Conservation (phyloP, 2,888 invertebrate species). For the Pyrrhia umbra region DNA sequence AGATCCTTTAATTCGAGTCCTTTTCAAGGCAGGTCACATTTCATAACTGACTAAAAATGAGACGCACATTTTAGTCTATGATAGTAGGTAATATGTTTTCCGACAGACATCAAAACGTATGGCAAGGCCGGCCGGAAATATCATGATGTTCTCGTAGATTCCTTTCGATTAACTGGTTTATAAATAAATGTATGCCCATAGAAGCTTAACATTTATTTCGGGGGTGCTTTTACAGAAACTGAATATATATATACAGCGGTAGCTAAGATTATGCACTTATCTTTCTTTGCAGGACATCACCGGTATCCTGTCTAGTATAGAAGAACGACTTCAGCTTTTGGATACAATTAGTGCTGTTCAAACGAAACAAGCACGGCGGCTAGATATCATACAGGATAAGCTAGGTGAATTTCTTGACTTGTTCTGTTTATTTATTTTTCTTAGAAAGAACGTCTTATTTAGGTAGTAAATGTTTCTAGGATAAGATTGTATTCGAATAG, state of each 20-base stretch:
- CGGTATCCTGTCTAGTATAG: constrained; percentile 80
- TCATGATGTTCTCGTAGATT: constrained; percentile 50
- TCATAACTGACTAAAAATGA: constrained; percentile 33
- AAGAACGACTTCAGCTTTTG: constrained; percentile 82
- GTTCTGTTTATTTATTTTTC: too few species aligned
- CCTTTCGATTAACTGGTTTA: constrained; percentile 51
- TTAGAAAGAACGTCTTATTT: too few species aligned
- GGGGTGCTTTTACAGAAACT: constrained; percentile 22
- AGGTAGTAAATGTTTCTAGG: too few species aligned
- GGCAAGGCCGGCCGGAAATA: constrained; percentile 49
- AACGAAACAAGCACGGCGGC: constrained; percentile 82
- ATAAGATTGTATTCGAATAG: too few species aligned
- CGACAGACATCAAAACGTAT: constrained; percentile 42
- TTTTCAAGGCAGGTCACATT: constrained; percentile 43
- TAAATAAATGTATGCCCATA: constrained; percentile 41
- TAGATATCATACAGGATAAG: constrained; percentile 87
- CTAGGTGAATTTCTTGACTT: constrained; percentile 73
- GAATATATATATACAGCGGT: constrained; percentile 1
- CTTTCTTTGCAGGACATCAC: constrained; percentile 79
- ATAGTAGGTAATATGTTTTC: constrained; percentile 37
- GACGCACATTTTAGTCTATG: constrained; percentile 21
- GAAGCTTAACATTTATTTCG: constrained; percentile 44
- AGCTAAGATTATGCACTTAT: constrained; percentile 6
- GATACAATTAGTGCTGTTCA: constrained; percentile 84
- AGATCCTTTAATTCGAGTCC: constrained; percentile 26